Percentiles rank a stretch among this genome's conserved stretches.
Evolutionary conservation across 2,888 invertebrate species (phyloP).

Genomic region (Therioaphis trifolii): DNA sequence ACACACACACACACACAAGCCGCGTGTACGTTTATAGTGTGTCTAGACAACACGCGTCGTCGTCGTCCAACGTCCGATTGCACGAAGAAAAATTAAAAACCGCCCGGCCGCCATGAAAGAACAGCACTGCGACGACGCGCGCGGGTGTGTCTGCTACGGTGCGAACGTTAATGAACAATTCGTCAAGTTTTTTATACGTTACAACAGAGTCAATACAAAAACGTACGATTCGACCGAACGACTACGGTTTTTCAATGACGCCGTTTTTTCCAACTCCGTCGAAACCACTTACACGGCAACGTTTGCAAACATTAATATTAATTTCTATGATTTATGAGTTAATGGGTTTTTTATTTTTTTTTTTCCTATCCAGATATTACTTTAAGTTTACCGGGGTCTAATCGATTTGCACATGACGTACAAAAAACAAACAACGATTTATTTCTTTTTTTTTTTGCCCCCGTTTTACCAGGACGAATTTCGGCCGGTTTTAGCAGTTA

Average conservation of each 20-base stretch:
- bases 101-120: neutral
- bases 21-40: too few species aligned
- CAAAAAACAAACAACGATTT: neutral
- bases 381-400: neutral
- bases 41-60: too few species aligned
- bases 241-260: neutral
- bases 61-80: neutral
- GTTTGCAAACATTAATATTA: conserved; percentile 20
- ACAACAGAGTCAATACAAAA: neutral
- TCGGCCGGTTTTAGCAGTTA: neutral
- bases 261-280: neutral
- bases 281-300: conserved; percentile 11
- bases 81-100: conserved; percentile 3
- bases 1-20: too few species aligned
- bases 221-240: neutral
- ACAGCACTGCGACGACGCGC: neutral
- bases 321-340: conserved; percentile 37
- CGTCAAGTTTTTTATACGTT: neutral
- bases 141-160: neutral
- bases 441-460: neutral
- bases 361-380: neutral
- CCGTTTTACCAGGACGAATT: neutral
- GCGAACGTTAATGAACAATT: neutral
- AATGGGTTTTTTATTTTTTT: neutral
- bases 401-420: conserved; percentile 3